Evolutionary conservation across 2,888 invertebrate genomes (phyloP).

Genomic region (Rhaphigaster nebulosa): DNA sequence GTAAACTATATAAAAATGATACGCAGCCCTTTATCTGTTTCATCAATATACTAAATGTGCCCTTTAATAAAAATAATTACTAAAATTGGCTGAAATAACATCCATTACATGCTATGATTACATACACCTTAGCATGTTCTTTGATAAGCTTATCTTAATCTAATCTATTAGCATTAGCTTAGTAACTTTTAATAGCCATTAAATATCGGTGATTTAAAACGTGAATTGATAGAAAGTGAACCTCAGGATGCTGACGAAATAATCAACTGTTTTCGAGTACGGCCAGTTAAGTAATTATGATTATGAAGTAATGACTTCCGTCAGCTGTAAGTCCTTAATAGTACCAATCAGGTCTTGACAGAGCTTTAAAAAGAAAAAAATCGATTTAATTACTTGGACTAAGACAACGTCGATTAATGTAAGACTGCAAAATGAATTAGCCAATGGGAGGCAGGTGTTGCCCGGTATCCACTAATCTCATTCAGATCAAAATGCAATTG

Average conservation of each 20-base stretch:
- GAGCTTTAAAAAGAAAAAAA: background rate
- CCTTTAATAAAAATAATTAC: background rate
- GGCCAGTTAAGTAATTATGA: background rate
- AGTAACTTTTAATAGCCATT: background rate
- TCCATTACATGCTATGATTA: background rate
- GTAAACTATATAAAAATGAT: too few species aligned
- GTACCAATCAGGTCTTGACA: background rate
- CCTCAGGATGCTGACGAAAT: background rate
- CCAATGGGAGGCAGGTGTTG: background rate
- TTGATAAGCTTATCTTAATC: background rate
- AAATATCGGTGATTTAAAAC: background rate
- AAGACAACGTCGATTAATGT: background rate
- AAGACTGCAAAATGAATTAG: background rate
- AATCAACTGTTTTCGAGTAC: background rate
- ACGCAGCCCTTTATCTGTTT: too few species aligned
- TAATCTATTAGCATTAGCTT: background rate
- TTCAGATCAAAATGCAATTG: background rate
- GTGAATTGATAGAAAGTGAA: background rate
- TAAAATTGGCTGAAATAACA: background rate
- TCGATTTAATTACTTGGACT: background rate
- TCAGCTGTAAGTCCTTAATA: background rate
- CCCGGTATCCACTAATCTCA: background rate
- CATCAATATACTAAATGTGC: background rate
- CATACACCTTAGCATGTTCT: background rate
- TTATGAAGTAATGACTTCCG: background rate